Evolutionary conservation across 2,113 vertebrate species (phyloP), one percentile per base, ranked within the genome.

Genomic region (Malurus melanocephalus): DNA sequence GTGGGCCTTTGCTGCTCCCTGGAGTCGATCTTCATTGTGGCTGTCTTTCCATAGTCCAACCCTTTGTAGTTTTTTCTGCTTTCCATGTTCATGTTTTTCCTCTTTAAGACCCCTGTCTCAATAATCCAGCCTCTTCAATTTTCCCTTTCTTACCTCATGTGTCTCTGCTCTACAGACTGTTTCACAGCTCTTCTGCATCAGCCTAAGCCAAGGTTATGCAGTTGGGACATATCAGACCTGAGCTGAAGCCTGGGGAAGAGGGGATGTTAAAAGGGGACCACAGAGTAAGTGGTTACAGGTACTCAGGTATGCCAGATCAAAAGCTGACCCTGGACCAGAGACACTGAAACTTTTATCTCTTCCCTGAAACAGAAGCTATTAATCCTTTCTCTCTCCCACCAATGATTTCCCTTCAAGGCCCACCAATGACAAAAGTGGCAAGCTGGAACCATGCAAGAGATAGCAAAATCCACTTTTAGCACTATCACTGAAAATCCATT

Each of bases 211-310:
- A 77, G 4, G 32, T 66, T 89, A 40, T 51, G 13, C 33, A 69
- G 5, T 17, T 69, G 46, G 26, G 10, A 60, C 13, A 3, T 65
- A 23, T 7, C 22, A 48, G 74, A 75, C 19, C 30, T 69, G 20
- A 79, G 8, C 20, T 59, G 67, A 76, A 35, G 11, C 11, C 19
- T 12, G 28, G 16, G 4, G 7, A 67, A 17, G 3, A 42, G 2
- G 3, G 2, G 3, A 0, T 64, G 21, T 66, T 62, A 48, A 66
- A 65, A 62, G 5, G 2, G 6, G 3, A 2, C 6, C 45, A 28
- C 48, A 67, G 52, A 62, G 8, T 11, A 59, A 64, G 10, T 35
- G n/a, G 2, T 69, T 80, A 62, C 26, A 59, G 28, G 48, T 40
- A 42, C 30, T 20, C 17, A 22, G 10, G 6, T 69, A 16, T 22